Evolutionary conservation across 2,888 invertebrate genomes (phyloP), one percentile per base, ranked within the genome.

Genomic region (Anoncus sp.): DNA sequence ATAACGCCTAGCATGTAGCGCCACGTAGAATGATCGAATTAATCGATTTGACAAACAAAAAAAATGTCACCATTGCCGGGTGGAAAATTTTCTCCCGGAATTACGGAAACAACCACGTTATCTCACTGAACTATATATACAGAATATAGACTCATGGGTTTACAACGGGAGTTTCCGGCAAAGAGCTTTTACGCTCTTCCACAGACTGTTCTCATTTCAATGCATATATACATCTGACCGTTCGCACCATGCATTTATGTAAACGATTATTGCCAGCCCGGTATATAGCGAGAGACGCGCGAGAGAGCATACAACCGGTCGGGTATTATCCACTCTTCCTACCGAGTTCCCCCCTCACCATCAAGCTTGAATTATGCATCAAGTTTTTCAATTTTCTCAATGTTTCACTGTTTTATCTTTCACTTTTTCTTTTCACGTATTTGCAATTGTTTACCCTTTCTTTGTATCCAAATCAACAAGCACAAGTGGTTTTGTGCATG

Each of bases 211-310:
- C 59, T 60, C 53, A 31, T 66, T 57, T 49, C 40, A 66, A 51
- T 55, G 55, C 62, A 59, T 62, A 72, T 60, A 31, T 35, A 72
- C 66, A 31, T 35, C 67, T 40, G 49, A 63, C 62, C 62, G 31
- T 73, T 49, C 66, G 27, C 66, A 71, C 55, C 59, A 63, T 77
- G 75, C 71, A 75, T 80, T 80, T 80, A 80, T 80, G 75, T 75
- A 80, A 75, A 75, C 77, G 75, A 78, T 78, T 78, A 78, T 80
- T n/a, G n/a, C n/a, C n/a, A n/a, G n/a, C n/a, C n/a, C n/a, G n/a
- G n/a, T n/a, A n/a, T 77, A 74, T 53, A 60, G 38, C 53, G 43
- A 20, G 45, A 18, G 16, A 63, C 22, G 49, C 40, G 35, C 51
- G 40, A 43, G 51, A 45, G 31, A 67, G 38, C 63, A 67, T 62